Evolutionary conservation across 2,888 invertebrate genomes (phyloP), one percentile per base, ranked within the genome.

Genomic region (Saturnia pavonia): DNA sequence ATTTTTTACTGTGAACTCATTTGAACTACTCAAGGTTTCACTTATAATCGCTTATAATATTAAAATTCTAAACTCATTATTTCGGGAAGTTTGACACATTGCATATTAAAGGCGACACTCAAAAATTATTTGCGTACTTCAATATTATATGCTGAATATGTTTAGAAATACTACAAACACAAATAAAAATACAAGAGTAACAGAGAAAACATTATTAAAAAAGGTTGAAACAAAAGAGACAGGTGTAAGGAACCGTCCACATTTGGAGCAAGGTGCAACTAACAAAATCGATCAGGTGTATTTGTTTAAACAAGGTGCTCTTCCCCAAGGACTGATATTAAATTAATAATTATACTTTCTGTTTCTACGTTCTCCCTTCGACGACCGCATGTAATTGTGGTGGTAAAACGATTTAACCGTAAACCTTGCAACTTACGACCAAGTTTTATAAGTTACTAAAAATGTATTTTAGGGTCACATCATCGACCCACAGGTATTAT

Each of bases 221-320:
- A 77, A 78, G 75, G 77, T 81, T 81, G 78, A 83, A 77, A 82
- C 75, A 80, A 80, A 82, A 85, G 79, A 80, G 88, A 89, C 85
- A 85, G 87, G 84, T 85, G 82, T 74, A 77, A 57, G 65, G 75
- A 65, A 77, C 82, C 72, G 75, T 78, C 80, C 78, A 82, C 84
- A 82, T 86, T 87, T 81, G 81, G 82, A 87, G 90, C 92, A 94
- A 94, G 93, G 92, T 94, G 93, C 91, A 91, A 77, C 78, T 72
- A 80, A 81, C 80, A 77, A 81, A 86, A 89, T 87, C 87, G 90
- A 89, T 94, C 92, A 93, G 93, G 92, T 93, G 92, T 92, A 86
- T 93, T 93, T 92, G 89, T 88, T 91, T 86, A 87, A 84, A 89
- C 91, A 91, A 92, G 92, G 91, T 92, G 92, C 87, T 88, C 82